Conservation (phyloP, 2,797 vertebrate species). For the Acipenser oxyrinchus region DNA sequence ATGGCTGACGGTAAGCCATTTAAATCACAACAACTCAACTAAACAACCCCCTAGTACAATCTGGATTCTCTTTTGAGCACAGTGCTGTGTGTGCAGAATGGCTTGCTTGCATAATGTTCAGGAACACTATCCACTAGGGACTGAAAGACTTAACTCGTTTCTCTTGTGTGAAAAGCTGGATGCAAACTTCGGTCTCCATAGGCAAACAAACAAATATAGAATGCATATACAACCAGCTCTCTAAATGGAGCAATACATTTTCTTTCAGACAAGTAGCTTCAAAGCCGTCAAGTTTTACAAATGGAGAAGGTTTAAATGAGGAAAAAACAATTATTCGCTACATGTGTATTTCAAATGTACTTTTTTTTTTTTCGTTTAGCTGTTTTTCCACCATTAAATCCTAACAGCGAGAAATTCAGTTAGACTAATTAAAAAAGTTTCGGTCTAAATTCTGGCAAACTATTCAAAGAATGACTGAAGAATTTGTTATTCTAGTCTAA, state of each 20-base stretch:
- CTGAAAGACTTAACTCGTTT: not conserved
- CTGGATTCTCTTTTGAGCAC: not conserved
- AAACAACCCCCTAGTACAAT: not conserved
- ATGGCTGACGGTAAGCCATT: too few species aligned
- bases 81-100: not conserved
- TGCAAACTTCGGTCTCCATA: not conserved
- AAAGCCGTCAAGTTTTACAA: not conserved
- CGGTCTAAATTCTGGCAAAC: too few species aligned
- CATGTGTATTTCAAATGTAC: too few species aligned
- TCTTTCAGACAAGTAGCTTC: not conserved
- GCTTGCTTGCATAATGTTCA: not conserved
- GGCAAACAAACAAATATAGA: not conserved
- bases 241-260: not conserved
- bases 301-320: too few species aligned
- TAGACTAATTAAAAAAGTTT: too few species aligned
- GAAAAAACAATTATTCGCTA: too few species aligned
- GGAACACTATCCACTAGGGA: not conserved
- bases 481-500: too few species aligned
- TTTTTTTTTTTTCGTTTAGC: too few species aligned
- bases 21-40: too few species aligned
- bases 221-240: not conserved
- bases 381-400: too few species aligned
- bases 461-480: too few species aligned
- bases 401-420: too few species aligned
- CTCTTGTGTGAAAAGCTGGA: not conserved